Evolutionary conservation across 2,113 vertebrate species (phyloP).

Genomic region (Hypocryptadius cinnamomeus): DNA sequence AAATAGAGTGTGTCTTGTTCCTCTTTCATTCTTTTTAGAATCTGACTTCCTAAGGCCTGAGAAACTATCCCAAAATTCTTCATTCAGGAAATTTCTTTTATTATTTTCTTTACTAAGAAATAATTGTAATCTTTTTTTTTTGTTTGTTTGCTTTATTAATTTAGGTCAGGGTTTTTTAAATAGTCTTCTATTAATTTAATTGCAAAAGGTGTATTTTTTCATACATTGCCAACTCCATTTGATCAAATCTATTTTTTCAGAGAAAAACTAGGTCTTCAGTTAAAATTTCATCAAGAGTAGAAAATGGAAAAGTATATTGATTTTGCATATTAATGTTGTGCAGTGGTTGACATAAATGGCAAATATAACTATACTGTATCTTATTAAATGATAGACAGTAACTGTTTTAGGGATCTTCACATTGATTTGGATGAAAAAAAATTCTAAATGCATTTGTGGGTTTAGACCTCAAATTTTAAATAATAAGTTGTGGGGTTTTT

Average conservation of each 20-base stretch:
- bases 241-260: background rate
- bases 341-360: background rate
- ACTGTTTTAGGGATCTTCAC: background rate
- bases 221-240: background rate
- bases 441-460: background rate
- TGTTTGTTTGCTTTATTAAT: background rate
- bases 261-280: background rate
- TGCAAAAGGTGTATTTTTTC: background rate
- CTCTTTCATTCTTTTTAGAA: background rate
- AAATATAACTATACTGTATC: background rate
- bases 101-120: background rate
- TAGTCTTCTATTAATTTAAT: background rate
- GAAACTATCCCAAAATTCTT: background rate
- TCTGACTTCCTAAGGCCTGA: background rate
- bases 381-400: background rate
- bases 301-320: background rate
- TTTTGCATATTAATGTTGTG: background rate
- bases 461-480: background rate
- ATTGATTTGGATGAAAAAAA: background rate
- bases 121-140: no score
- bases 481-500: background rate
- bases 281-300: background rate
- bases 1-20: background rate
- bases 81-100: background rate
- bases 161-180: fast-evolving